These are phyloP conservation scores for Drosophila anomelani DNA, from an alignment of 2,888 invertebrate genomes.

Conservation along the genomic window DNA sequence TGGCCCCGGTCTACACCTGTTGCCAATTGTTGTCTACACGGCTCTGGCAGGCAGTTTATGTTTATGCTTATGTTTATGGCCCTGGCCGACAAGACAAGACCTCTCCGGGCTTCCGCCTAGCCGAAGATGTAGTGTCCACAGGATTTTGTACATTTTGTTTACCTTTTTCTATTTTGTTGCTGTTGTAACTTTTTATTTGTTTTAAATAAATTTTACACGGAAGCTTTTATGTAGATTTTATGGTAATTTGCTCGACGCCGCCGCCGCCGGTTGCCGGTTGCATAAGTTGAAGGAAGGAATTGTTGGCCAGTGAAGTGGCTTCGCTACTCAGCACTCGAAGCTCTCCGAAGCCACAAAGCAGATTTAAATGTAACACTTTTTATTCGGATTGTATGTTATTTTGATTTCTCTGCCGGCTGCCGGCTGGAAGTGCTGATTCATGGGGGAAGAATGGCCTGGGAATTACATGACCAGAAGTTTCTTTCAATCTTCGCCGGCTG, in stretches of 20 bases:
- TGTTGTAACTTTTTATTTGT: conserved; percentile 61
- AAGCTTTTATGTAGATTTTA: conserved; percentile 76
- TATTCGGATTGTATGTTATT: conserved; percentile 28
- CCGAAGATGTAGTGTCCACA: conserved; percentile 57
- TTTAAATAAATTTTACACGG: conserved; percentile 78
- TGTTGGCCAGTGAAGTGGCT: conserved; percentile 33
- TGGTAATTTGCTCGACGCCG: conserved; percentile 64
- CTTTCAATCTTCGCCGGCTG: conserved; percentile 30
- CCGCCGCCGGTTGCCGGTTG: conserved; percentile 42
- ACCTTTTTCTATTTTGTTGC: conserved; percentile 18
- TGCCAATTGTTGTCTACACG: conserved; percentile 66
- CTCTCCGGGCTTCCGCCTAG: conserved; percentile 46
- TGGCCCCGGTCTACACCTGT: conserved; percentile 71
- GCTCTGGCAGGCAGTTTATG: conserved; percentile 63
- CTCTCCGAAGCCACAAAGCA: conserved; percentile 23
- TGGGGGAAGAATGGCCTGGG: conserved; percentile 47
- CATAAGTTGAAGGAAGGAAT: conserved; percentile 17
- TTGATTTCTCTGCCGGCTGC: conserved; percentile 13
- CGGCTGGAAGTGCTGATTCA: conserved; percentile 59
- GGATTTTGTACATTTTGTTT: conserved; percentile 49
- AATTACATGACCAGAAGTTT: conserved; percentile 61
- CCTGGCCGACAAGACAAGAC: conserved; percentile 50
- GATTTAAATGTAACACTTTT: conserved; percentile 49
- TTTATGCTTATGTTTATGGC: conserved; percentile 76
- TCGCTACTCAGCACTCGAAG: conserved; percentile 33